phyloP scores from a whole-genome alignment of 2,797 vertebrate species.

The Lithobates sylvaticus region DNA sequence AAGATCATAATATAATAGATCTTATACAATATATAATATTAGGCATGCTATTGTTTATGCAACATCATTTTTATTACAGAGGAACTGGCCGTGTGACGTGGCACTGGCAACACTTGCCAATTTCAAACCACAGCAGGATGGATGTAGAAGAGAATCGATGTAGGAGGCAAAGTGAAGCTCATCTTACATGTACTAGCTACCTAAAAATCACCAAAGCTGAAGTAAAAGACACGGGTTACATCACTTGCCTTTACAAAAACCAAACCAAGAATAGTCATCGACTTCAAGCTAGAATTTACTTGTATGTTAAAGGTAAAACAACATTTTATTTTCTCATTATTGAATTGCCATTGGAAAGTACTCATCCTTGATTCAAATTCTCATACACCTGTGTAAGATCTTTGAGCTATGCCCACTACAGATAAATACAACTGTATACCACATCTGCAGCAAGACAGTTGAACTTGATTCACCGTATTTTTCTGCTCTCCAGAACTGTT shows the following conservation, averaged over 20 bases:
- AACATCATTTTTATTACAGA: constrained; percentile 68
- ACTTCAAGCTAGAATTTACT: constrained; percentile 72
- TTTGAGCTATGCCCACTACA: too few species aligned
- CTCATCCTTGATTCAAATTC: too few species aligned
- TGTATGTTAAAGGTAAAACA: constrained; percentile 86
- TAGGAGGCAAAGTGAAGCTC: background rate
- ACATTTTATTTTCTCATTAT: background rate
- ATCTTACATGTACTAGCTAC: constrained; percentile 78
- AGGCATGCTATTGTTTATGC: background rate
- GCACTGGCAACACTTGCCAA: constrained; percentile 69
- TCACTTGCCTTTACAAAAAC: constrained; percentile 76
- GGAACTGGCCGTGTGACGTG: constrained; percentile 78
- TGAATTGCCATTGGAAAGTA: too few species aligned
- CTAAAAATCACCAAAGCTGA: constrained; percentile 74
- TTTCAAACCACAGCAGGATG: constrained; percentile 67
- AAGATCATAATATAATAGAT: background rate
- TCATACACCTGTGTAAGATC: too few species aligned
- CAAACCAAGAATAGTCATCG: constrained; percentile 25
- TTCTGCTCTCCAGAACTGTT: background rate
- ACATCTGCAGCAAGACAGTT: background rate
- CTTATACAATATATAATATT: background rate
- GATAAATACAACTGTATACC: background rate
- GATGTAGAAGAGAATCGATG: constrained; percentile 69
- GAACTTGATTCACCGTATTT: background rate
- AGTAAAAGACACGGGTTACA: constrained; percentile 80